phyloP scores from a whole-genome alignment of 2,888 invertebrate species.

The Hirtodrosophila duncani region DNA sequence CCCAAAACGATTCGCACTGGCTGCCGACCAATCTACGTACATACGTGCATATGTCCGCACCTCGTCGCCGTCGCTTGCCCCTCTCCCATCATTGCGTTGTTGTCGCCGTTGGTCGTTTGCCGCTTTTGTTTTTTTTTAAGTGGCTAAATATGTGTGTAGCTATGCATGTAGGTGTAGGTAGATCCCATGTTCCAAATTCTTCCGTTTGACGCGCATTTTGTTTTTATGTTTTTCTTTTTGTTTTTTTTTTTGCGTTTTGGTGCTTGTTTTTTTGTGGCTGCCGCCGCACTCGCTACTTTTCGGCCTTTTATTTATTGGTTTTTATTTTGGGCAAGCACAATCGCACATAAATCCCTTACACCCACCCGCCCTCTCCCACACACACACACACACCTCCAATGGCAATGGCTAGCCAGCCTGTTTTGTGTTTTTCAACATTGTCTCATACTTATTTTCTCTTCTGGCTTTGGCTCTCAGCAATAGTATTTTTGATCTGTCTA shows the following conservation, averaged over 20 bases:
- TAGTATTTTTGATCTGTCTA: constrained; percentile 53
- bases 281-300: background rate
- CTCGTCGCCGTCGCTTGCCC: background rate
- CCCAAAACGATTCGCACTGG: constrained; percentile 52
- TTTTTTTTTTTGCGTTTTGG: constrained; percentile 10
- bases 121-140: no score
- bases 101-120: no score
- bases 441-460: constrained; percentile 6
- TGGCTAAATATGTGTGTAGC: no score
- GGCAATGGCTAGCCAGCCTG: background rate
- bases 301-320: constrained; percentile 30
- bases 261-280: background rate
- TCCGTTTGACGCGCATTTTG: constrained; percentile 46
- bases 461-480: no score
- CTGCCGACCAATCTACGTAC: constrained; percentile 3
- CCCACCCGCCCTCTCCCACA: no score
- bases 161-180: no score
- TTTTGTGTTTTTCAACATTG: constrained; percentile 43
- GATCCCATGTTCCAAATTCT: constrained; percentile 70
- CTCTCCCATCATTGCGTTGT: constrained; percentile 2
- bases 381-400: no score
- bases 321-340: constrained; percentile 41
- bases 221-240: constrained; percentile 61
- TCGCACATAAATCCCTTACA: constrained; percentile 12
- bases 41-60: background rate